A percentile compares a stretch with the other conserved stretches of the same genome.
Evolutionary conservation across 2,888 invertebrate genomes (phyloP).

Genomic region (Glaucopsyche alexis): DNA sequence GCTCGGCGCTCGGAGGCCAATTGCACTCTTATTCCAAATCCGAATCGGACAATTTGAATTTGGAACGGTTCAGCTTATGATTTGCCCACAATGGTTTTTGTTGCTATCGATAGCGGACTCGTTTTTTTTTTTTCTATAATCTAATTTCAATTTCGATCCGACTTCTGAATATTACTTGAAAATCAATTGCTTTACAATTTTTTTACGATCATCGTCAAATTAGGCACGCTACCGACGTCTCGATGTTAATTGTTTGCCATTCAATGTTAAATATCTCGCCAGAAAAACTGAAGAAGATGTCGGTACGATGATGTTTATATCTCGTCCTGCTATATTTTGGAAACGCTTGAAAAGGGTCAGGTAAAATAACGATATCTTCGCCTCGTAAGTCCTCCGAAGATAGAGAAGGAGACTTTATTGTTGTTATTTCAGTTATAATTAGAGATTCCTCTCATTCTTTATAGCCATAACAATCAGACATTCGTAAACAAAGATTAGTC

Average conservation of each 20-base stretch:
- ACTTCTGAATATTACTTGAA: slow-evolving; percentile 43
- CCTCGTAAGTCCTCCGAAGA: not conserved
- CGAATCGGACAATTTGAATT: slow-evolving; percentile 74
- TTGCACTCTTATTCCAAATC: slow-evolving; percentile 61
- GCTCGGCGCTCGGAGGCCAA: slow-evolving; percentile 61
- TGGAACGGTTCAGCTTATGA: slow-evolving; percentile 63
- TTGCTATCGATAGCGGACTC: slow-evolving; percentile 44
- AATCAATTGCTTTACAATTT: slow-evolving; percentile 42
- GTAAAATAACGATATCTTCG: not conserved
- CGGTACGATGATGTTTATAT: slow-evolving; percentile 21
- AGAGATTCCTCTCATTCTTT: slow-evolving; percentile 28
- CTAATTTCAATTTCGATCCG: slow-evolving; percentile 41
- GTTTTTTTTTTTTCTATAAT: too few species aligned
- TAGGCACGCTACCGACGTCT: slow-evolving; percentile 31
- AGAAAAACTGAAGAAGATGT: slow-evolving; percentile 1
- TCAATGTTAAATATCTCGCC: slow-evolving; percentile 24
- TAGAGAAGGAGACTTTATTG: not conserved
- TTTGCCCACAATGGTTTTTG: slow-evolving; percentile 46
- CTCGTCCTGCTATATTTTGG: slow-evolving; percentile 9
- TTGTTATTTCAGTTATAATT: not conserved
- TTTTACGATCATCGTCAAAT: slow-evolving; percentile 38
- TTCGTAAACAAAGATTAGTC: slow-evolving; percentile 10
- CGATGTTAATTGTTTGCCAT: slow-evolving; percentile 23
- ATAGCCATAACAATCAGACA: slow-evolving; percentile 13
- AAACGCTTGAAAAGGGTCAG: not conserved